A percentile compares a stretch with the other conserved stretches of the same genome.
Conservation (phyloP, 2,797 vertebrate genomes). For the Coracias cyanogaster region DNA sequence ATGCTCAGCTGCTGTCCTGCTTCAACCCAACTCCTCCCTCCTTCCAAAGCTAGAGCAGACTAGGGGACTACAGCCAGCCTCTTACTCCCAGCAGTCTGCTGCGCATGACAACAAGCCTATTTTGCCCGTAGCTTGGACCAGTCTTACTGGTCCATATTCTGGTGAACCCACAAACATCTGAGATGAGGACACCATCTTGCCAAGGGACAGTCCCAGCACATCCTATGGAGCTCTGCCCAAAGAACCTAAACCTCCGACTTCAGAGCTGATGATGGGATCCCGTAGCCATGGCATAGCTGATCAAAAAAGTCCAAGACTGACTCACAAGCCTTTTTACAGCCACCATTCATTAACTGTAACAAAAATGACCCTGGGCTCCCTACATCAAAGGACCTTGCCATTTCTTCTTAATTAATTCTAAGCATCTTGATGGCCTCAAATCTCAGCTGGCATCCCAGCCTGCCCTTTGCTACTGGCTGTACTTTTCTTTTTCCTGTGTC, state of each 20-base stretch:
- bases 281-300: not conserved
- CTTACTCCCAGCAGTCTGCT: not conserved
- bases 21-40: not conserved
- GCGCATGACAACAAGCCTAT: not conserved
- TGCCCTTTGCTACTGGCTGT: not conserved
- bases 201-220: not conserved
- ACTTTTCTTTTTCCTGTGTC: not conserved
- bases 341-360: constrained; percentile 24
- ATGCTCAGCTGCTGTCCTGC: not conserved
- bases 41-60: not conserved
- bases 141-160: not conserved
- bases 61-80: not conserved
- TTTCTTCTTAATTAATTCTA: constrained; percentile 41
- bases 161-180: not conserved
- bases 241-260: not conserved
- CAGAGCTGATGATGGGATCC: not conserved
- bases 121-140: not conserved
- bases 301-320: constrained; percentile 17
- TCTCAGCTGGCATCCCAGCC: not conserved
- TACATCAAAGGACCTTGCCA: constrained; percentile 9
- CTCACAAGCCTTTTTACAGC: constrained; percentile 32
- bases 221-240: not conserved
- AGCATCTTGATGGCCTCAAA: not conserved
- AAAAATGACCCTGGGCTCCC: not conserved
- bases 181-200: not conserved